phyloP scores from a whole-genome alignment of 2,113 vertebrate species.

The Myiopsitta monachus region DNA sequence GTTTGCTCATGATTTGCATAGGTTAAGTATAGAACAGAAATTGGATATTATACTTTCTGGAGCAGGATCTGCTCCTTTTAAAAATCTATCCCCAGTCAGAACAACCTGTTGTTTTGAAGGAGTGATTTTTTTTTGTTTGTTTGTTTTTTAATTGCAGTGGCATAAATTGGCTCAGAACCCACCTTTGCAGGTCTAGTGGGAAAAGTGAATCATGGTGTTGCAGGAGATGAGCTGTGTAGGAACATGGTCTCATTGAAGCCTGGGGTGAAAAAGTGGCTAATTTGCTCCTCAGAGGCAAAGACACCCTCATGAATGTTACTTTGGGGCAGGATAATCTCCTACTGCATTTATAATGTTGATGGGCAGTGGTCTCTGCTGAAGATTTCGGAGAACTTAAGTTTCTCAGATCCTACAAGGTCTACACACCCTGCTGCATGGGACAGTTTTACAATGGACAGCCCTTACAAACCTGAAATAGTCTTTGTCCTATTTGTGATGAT shows the following conservation, averaged over 20 bases:
- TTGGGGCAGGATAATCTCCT: not conserved
- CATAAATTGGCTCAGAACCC: not conserved
- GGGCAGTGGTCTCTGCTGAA: not conserved
- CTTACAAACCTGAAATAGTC: slow-evolving; percentile 34
- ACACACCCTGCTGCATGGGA: not conserved
- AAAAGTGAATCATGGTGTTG: not conserved
- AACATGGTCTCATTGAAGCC: too few relatives aligned
- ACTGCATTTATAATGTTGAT: not conserved
- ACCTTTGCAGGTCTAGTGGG: not conserved
- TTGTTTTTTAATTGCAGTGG: not conserved
- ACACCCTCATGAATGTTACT: not conserved
- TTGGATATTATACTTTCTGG: not conserved
- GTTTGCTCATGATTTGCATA: not conserved
- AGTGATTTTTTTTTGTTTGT: not conserved
- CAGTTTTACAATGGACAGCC: not conserved
- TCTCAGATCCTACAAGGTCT: not conserved
- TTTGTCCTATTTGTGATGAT: not conserved
- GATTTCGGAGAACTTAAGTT: not conserved
- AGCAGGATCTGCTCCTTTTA: not conserved
- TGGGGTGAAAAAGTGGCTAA: not conserved
- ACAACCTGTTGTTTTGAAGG: not conserved
- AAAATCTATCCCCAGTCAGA: not conserved
- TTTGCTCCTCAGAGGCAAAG: not conserved
- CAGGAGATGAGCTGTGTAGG: not conserved
- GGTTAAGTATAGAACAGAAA: not conserved